Conservation (phyloP, 2,797 vertebrate species). For the Sylvia borin region DNA sequence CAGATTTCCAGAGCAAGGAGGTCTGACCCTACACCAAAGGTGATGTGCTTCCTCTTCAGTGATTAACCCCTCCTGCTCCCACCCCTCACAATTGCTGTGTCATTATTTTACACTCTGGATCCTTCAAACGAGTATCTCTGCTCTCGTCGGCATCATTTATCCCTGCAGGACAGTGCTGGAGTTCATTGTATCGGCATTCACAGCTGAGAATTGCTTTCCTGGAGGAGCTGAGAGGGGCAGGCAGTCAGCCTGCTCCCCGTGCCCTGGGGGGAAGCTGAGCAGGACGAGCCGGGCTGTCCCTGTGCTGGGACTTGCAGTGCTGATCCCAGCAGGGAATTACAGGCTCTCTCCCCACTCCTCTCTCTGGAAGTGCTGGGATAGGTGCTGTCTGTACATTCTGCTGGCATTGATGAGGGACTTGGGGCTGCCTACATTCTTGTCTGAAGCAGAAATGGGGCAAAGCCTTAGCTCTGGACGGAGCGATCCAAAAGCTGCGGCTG, state of each 20-base stretch:
- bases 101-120: neutral
- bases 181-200: neutral
- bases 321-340: neutral
- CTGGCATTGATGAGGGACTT: neutral
- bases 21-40: neutral
- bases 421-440: neutral
- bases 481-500: fast-evolving
- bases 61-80: neutral
- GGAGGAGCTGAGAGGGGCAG: neutral
- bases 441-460: neutral
- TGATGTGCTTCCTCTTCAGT: constrained; percentile 16
- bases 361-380: fast-evolving
- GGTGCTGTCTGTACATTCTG: neutral
- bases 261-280: neutral
- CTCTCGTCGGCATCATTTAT: neutral
- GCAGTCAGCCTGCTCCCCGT: neutral
- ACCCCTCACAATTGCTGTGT: neutral
- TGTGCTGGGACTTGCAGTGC: neutral
- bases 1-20: neutral
- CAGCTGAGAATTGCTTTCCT: neutral
- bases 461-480: neutral
- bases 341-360: neutral
- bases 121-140: neutral
- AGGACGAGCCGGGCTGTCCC: neutral
- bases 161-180: neutral